Percentiles rank a stretch among this genome's conserved stretches.
phyloP scores from a whole-genome alignment of 2,113 vertebrate species.

The Notechis scutatus region DNA sequence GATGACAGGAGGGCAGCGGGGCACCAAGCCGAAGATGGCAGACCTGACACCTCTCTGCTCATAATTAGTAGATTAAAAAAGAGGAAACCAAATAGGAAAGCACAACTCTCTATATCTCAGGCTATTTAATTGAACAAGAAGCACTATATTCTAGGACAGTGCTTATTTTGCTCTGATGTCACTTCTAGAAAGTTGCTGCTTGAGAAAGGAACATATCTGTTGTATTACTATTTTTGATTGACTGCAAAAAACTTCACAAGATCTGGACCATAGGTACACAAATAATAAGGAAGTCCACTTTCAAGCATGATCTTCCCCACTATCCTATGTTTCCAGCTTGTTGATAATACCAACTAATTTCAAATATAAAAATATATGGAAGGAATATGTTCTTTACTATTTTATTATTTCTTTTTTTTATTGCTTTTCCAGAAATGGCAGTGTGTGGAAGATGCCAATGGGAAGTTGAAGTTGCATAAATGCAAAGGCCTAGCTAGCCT shows the following conservation, averaged over 20 bases:
- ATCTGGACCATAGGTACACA: not conserved
- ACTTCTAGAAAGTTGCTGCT: not conserved
- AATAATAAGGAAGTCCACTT: not conserved
- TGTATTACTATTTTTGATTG: not conserved
- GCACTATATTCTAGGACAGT: not conserved
- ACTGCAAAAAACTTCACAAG: not conserved
- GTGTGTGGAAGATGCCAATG: slow-evolving; percentile 87
- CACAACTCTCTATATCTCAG: not conserved
- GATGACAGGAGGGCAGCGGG: not conserved
- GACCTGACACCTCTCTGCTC: not conserved
- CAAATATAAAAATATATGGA: not conserved
- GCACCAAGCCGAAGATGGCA: not conserved
- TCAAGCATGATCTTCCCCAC: not conserved
- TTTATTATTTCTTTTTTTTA: slow-evolving; percentile 9
- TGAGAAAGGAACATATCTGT: not conserved
- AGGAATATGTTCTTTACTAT: not conserved
- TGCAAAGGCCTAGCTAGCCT: slow-evolving; percentile 81
- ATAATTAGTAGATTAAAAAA: not conserved
- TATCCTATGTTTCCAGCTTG: not conserved
- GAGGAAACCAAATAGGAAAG: not conserved
- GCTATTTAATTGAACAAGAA: not conserved
- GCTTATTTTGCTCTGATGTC: not conserved
- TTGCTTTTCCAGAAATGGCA: slow-evolving; percentile 86
- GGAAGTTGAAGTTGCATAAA: slow-evolving; percentile 90
- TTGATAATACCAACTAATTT: not conserved